phyloP scores from a whole-genome alignment of 64 coral and sea anemone genomes.

The Acropora tenuis region DNA sequence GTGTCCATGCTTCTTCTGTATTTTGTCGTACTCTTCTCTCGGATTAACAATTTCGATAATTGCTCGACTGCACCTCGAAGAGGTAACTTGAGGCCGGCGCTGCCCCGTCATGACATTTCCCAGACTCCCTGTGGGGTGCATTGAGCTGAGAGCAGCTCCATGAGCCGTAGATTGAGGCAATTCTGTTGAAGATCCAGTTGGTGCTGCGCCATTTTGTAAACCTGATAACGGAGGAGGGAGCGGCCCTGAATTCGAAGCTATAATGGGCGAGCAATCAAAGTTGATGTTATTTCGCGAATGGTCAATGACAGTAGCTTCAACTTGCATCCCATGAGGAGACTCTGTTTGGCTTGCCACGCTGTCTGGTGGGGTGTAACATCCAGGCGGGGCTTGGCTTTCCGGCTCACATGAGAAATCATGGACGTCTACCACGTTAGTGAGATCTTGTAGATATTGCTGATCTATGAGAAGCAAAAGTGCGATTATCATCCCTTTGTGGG shows the following conservation, averaged over 20 bases:
- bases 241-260: background rate
- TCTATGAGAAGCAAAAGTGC: background rate
- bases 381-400: no score
- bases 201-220: no score
- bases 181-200: background rate
- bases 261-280: background rate
- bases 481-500: no score
- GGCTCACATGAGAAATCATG: background rate
- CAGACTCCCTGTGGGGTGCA: background rate
- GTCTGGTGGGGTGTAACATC: slow-evolving; percentile 10
- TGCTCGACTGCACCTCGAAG: background rate
- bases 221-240: background rate
- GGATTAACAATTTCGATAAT: slow-evolving; percentile 48
- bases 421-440: background rate
- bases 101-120: background rate
- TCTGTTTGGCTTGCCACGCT: background rate
- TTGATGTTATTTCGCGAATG: background rate
- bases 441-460: background rate
- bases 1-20: slow-evolving; percentile 50
- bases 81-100: slow-evolving; percentile 1
- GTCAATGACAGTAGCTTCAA: background rate
- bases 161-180: background rate
- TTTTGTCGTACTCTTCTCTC: slow-evolving; percentile 56
- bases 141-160: no score
- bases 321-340: background rate